Conservation (phyloP, 1,140 invertebrate species). For the Drosophila insularis region DNA sequence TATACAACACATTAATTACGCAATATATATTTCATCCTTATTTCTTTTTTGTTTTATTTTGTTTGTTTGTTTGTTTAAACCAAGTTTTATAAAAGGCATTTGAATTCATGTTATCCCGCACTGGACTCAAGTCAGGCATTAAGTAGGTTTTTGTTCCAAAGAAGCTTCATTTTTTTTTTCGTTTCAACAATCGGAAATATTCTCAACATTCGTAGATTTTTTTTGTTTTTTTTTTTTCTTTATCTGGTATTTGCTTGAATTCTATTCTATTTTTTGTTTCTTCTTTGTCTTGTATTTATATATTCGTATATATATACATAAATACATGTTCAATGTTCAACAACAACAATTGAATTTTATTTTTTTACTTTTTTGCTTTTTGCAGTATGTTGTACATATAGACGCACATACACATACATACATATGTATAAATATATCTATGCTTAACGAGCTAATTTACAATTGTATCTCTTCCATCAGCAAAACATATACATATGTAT, state of each 20-base stretch:
- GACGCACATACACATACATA: slow-evolving; percentile 32
- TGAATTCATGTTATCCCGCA: neutral
- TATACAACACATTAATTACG: neutral
- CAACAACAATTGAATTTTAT: slow-evolving; percentile 72
- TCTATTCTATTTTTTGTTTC: slow-evolving; percentile 18
- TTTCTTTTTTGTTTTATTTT: neutral
- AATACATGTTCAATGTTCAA: slow-evolving; percentile 88
- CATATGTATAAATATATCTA: slow-evolving; percentile 60
- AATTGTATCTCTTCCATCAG: slow-evolving; percentile 46
- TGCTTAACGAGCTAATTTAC: slow-evolving; percentile 69
- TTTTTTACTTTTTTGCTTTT: neutral
- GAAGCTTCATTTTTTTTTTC: neutral
- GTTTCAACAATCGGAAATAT: slow-evolving; percentile 27
- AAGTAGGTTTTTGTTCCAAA: neutral
- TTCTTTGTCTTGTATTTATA: slow-evolving; percentile 10
- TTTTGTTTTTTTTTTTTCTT: neutral
- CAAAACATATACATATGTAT: slow-evolving; percentile 16
- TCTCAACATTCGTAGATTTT: slow-evolving; percentile 47
- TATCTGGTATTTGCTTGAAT: neutral
- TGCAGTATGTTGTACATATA: slow-evolving; percentile 18
- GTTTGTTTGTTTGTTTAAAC: neutral
- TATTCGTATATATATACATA: slow-evolving; percentile 33
- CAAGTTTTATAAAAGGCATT: slow-evolving; percentile 5
- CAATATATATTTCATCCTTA: neutral
- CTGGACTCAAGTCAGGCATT: neutral